Evolutionary conservation across 2,113 vertebrate species (phyloP), one percentile per base, ranked within the genome.

Genomic region (Vulpes vulpes): DNA sequence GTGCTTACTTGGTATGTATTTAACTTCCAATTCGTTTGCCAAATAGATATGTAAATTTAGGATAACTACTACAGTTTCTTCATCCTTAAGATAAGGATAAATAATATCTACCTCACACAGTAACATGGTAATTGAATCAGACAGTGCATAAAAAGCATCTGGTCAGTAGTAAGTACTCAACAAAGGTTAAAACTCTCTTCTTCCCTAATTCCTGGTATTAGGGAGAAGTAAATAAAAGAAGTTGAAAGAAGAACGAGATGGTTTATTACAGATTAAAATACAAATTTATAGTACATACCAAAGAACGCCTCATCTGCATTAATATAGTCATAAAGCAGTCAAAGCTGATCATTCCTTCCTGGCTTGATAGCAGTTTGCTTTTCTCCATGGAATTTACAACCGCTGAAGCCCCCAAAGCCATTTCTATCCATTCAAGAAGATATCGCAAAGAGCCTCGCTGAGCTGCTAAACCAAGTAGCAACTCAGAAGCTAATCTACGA

Each of bases 281-380:
- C 25, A 97, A n/a, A 67, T 74, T 91, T 92, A 67, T 53, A 69
- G 32, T 78, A 99, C 99, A 16, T 98, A 99, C 99, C 99, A 99
- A 95, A 80, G 99, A 99, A n/a, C 99, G 99, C 62, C 99, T 99
- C 99, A 99, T 99, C 98, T 99, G 99, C 98, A 99, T 99, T 79
- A 99, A 98, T 98, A 99, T 99, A 95, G 99, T 99, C 99, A 99
- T 99, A 98, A 99, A 99, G 96, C 99, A 99, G 92, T 99, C 99
- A 27, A 99, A 99, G 94, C 99, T 99, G 96, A 99, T 99, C 98
- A 99, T 99, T 38, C 99, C 99, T 98, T 99, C 99, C 1, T 99
- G 99, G 96, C 97, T 99, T 92, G 98, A 99, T 0, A 98, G 98
- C 76, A 98, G 91, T 96, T 99, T 99, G 88, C 73, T 99, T 95